Percentiles rank a stretch among this genome's conserved stretches.
Conservation (phyloP, 1,140 invertebrate species). For the Ceratina japonica region DNA sequence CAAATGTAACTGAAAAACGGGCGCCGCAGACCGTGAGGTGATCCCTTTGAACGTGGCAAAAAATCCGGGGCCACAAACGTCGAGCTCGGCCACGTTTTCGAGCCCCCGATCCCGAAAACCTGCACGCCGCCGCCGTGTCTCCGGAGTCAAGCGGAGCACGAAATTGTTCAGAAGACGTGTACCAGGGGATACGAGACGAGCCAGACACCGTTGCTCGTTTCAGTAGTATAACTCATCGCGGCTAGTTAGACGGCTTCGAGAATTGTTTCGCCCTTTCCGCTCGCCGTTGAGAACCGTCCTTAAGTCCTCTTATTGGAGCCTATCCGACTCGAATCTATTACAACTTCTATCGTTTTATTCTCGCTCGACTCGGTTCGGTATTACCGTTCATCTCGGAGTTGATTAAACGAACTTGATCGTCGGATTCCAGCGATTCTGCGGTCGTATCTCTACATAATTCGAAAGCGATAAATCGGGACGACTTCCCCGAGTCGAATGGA, state of each 20-base stretch:
- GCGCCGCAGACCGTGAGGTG: constrained; percentile 25
- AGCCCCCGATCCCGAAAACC: neutral
- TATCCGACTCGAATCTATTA: too few species aligned
- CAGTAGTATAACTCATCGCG: constrained; percentile 18
- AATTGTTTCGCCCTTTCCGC: too few species aligned
- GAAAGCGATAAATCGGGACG: neutral
- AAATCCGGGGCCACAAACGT: neutral
- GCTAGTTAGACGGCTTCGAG: neutral
- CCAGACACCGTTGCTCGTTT: neutral
- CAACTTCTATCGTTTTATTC: too few species aligned
- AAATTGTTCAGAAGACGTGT: constrained; percentile 20
- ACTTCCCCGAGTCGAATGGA: neutral
- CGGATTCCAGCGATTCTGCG: neutral
- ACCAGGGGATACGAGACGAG: neutral
- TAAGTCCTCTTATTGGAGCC: too few species aligned
- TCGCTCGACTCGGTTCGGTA: neutral
- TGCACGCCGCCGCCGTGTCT: too few species aligned
- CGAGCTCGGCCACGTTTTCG: neutral
- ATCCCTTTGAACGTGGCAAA: constrained; percentile 31
- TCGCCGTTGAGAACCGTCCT: too few species aligned
- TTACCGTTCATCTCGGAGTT: neutral
- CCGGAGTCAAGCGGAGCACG: constrained; percentile 18
- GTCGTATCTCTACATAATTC: neutral
- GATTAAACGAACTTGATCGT: neutral
- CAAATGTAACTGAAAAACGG: constrained; percentile 31